Conservation (phyloP, 2,888 invertebrate species). For the Melitaea athalia region DNA sequence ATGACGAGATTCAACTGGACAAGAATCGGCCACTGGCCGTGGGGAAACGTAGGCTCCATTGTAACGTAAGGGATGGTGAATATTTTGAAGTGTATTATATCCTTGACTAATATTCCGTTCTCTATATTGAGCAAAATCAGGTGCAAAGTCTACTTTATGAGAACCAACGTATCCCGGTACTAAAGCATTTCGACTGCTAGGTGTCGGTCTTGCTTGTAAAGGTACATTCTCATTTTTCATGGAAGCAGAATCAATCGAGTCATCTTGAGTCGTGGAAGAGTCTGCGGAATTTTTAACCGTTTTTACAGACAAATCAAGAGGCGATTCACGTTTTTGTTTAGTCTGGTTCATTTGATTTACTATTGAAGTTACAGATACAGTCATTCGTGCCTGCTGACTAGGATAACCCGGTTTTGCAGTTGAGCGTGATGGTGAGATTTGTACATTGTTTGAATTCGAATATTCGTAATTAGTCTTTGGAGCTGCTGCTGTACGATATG, state of each 20-base stretch:
- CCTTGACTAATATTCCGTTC: conserved; percentile 60
- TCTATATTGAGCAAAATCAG: conserved; percentile 84
- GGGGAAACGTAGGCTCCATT: conserved; percentile 65
- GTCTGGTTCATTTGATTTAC: conserved; percentile 77
- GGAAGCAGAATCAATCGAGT: conserved; percentile 75
- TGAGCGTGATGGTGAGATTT: conserved; percentile 66
- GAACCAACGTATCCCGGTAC: conserved; percentile 66
- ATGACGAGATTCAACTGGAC: conserved; percentile 66
- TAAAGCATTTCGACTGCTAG: conserved; percentile 55
- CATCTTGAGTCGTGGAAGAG: conserved; percentile 91
- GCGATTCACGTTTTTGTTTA: conserved; percentile 87
- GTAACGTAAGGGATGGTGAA: conserved; percentile 58
- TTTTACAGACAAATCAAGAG: conserved; percentile 93
- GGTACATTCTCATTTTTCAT: conserved; percentile 64
- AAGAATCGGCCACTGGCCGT: conserved; percentile 58
- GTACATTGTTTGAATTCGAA: conserved; percentile 58
- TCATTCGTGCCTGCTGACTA: conserved; percentile 73
- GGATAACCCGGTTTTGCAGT: conserved; percentile 66
- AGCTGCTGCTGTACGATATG: conserved; percentile 58
- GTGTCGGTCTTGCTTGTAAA: conserved; percentile 60
- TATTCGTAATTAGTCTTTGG: conserved; percentile 69
- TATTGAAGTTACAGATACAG: conserved; percentile 75
- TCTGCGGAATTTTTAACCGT: conserved; percentile 94
- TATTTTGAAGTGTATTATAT: conserved; percentile 52
- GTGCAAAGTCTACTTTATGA: conserved; percentile 90